Conservation (phyloP, 2,888 invertebrate species). For the Drosophila anomalata region DNA sequence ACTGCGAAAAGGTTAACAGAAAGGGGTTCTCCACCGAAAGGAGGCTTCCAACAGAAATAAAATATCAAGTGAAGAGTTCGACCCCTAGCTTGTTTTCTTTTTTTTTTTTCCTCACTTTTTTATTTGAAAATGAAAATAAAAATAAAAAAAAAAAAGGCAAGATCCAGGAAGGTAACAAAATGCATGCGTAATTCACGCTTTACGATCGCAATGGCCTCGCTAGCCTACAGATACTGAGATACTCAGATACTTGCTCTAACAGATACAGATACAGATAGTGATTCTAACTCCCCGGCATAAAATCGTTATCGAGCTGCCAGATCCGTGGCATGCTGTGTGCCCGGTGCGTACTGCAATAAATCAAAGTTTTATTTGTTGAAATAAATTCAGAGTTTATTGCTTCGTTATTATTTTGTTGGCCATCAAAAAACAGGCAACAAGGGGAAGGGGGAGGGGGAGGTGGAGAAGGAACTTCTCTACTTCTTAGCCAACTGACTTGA, state of each 20-base stretch:
- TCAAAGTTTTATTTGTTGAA: slow-evolving; percentile 83
- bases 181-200: slow-evolving; percentile 52
- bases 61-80: too few relatives aligned
- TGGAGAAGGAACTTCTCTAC: too few relatives aligned
- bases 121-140: too few relatives aligned
- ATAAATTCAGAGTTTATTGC: slow-evolving; percentile 83
- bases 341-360: slow-evolving; percentile 79
- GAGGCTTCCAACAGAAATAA: too few relatives aligned
- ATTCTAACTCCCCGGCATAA: slow-evolving; percentile 35
- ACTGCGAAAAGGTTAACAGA: slow-evolving; percentile 15
- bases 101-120: too few relatives aligned
- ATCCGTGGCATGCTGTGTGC: slow-evolving; percentile 78
- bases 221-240: not conserved
- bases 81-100: too few relatives aligned
- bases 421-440: slow-evolving; percentile 58
- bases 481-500: too few relatives aligned
- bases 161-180: slow-evolving; percentile 21
- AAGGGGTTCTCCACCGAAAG: not conserved
- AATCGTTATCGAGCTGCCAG: slow-evolving; percentile 38
- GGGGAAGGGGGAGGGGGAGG: too few relatives aligned
- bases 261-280: slow-evolving; percentile 29
- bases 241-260: not conserved
- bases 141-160: too few relatives aligned
- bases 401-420: slow-evolving; percentile 79
- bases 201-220: slow-evolving; percentile 41